These are phyloP conservation scores for Philereme transversata DNA, from an alignment of 2,888 invertebrate genomes.

Conservation along the genomic window DNA sequence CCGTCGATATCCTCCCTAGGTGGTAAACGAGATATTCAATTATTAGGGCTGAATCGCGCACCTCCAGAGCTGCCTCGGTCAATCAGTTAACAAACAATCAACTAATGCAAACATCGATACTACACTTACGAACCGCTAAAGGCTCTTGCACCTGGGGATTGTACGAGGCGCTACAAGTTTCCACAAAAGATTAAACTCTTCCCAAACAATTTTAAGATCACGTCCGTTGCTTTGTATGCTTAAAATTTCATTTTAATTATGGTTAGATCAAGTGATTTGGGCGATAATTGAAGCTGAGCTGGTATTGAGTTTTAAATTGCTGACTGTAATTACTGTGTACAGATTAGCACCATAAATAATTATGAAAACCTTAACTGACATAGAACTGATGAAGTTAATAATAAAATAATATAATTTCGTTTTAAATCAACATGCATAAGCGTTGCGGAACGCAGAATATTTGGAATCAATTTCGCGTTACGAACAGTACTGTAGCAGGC, in stretches of 20 bases:
- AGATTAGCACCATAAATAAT: constrained; percentile 1
- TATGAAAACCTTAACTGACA: constrained; percentile 17
- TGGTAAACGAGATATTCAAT: constrained; percentile 53
- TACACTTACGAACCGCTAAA: constrained; percentile 37
- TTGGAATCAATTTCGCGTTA: not conserved
- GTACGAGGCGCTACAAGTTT: too few species aligned
- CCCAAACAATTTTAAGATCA: too few species aligned
- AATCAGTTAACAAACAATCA: constrained; percentile 66
- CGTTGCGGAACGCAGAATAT: not conserved
- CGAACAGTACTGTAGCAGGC: not conserved
- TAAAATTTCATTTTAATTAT: not conserved
- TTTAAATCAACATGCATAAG: constrained; percentile 1
- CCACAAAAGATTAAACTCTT: too few species aligned
- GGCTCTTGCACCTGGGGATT: constrained; percentile 15
- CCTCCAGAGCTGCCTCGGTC: constrained; percentile 45
- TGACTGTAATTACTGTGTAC: constrained; percentile 6
- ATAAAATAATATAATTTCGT: too few species aligned
- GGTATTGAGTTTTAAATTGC: constrained; percentile 11
- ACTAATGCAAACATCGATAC: constrained; percentile 54
- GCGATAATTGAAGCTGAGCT: constrained; percentile 7
- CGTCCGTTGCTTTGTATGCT: too few species aligned
- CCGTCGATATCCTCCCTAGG: constrained; percentile 49
- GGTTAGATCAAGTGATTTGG: constrained; percentile 11
- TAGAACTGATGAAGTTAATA: constrained; percentile 1
- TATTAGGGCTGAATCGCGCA: constrained; percentile 52